Evolutionary conservation across 2,888 invertebrate species (phyloP).

Genomic region (Cataglyphis cursor): DNA sequence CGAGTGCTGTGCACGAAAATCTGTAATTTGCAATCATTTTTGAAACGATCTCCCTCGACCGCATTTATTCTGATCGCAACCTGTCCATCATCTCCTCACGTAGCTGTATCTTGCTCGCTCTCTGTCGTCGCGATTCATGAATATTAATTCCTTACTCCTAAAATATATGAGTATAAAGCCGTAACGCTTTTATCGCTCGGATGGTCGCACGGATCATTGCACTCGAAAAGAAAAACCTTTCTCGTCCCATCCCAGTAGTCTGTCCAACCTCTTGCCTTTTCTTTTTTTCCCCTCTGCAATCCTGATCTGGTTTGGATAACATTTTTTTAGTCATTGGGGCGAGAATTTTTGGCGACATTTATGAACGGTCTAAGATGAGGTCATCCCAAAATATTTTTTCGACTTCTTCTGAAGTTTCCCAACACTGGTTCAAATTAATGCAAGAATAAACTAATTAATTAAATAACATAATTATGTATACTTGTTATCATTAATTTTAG

Average conservation of each 20-base stretch:
- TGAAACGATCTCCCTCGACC: slow-evolving; percentile 59
- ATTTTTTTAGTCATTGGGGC: slow-evolving; percentile 15
- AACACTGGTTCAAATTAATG: slow-evolving; percentile 40
- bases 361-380: slow-evolving; percentile 79
- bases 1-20: slow-evolving; percentile 63
- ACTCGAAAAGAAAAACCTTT: slow-evolving; percentile 52
- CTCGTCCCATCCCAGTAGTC: slow-evolving; percentile 27
- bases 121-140: slow-evolving; percentile 67
- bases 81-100: slow-evolving; percentile 61
- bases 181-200: slow-evolving; percentile 70
- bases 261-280: not conserved
- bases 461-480: not conserved
- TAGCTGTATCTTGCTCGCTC: slow-evolving; percentile 3
- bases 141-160: slow-evolving; percentile 74
- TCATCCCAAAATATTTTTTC: slow-evolving; percentile 77
- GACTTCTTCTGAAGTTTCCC: slow-evolving; percentile 62
- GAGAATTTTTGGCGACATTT: slow-evolving; percentile 67
- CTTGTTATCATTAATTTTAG: not conserved
- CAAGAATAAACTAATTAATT: not conserved
- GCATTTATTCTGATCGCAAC: slow-evolving; percentile 59
- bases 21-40: slow-evolving; percentile 78
- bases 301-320: not conserved
- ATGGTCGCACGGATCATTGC: slow-evolving; percentile 65
- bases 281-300: not conserved
- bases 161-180: slow-evolving; percentile 68